Base-by-base conservation (phyloP, 2,888 invertebrate species). In the Antheraea yamamai region DNA sequence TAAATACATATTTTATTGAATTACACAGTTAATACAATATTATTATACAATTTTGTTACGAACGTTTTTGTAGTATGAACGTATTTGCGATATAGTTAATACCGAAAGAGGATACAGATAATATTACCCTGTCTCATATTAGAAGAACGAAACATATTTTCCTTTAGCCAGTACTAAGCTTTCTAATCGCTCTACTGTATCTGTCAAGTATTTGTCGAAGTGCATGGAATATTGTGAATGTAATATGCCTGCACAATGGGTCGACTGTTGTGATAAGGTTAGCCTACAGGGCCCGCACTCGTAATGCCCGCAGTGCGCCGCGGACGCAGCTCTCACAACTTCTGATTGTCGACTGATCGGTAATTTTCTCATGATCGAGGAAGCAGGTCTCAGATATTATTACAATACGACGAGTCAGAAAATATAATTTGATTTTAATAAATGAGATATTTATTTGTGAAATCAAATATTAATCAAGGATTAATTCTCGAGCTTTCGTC, bases 341-440 rank as follows among this genome's bases (percentile, higher is more conserved):
- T 76, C 76, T 80, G 91, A 91, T 90, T 86, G 88, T 87, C 84
- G 80, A 78, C 74, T 83, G 87, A 92, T 92, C 91, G 80, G 85
- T 83, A 84, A 90, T 87, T 88, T 92, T 92, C 92, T 91, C 91
- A 92, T 92, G 91, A 92, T 91, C 88, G 86, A 81, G 83, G 86
- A 85, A 84, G 83, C 83, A 80, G 78, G 81, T 78, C 80, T 81
- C 81, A 81, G 89, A 90, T 91, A 89, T 84, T 91, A 89, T 84
- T 82, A 81, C 84, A 84, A 82, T 82, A 85, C 88, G 86, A 20
- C 14, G 30, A 23, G n/a, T 30, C 30, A 72, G 55, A 23, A 55
- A 72, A 72, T 52, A 14, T 30, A 78, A 77, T 79, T 76, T 78
- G 79, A 16, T 66, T 66, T 16, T 30, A 16, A 30, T 14, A 66